Evolutionary conservation across 2,888 invertebrate species (phyloP), one percentile per base, ranked within the genome.

Genomic region (Drosophila ustulata): DNA sequence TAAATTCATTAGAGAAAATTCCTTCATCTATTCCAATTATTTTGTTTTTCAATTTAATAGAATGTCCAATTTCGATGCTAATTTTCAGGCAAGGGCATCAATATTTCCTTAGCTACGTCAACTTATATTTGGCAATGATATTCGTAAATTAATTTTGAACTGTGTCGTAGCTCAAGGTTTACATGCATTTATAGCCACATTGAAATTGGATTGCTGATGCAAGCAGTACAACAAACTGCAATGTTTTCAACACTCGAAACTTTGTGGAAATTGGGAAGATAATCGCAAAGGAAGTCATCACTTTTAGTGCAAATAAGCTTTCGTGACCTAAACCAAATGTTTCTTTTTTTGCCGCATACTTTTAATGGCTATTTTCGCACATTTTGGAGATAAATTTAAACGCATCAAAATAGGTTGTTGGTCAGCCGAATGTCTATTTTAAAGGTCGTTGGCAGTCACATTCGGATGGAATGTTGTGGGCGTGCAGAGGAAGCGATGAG

Each of bases 361-460:
- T 49, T 46, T 1, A 18, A 18, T 18, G 18, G n/a, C 66, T 81
- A 80, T 85, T 80, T 84, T 68, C 51, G 67, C 41, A 45, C 30
- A 66, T 43, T 74, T 53, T 52, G 57, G 58, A 18, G 61, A 43
- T 66, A 71, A 71, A 63, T 71, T 76, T 66, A 73, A 56, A 62
- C 61, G 39, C 55, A 30, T 11, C 13, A 6, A 45, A 34, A 50
- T 68, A 66, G 69, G 69, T 55, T 65, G 45, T 30, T 55, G 62
- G 46, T 62, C 63, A 59, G 41, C 58, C 30, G 46, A 6, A 37
- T 9, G 30, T 66, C 50, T 75, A 62, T 80, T 78, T 78, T 66
- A 50, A 61, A 65, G 68, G 66, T 75, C 80, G 70, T 66, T 78
- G 51, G 28, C 55, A 28, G 65, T 41, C 66, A 67, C 7, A 39